Evolutionary conservation across 2,113 vertebrate species (phyloP), one percentile per base, ranked within the genome.

Genomic region (Pterocles burchelli): DNA sequence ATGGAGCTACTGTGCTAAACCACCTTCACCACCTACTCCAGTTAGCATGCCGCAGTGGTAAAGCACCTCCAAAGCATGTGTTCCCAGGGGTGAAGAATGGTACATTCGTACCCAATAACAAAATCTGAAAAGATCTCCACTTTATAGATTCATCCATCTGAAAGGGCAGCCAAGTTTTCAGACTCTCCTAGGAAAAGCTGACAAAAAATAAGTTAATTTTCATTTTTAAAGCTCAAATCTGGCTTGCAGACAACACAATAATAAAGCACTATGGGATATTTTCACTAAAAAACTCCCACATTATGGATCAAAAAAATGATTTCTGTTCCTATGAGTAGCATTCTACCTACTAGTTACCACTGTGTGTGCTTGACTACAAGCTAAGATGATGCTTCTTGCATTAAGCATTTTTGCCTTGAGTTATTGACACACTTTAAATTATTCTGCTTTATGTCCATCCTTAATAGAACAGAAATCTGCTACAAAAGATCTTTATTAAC

Each of bases 361-460:
- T 94, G 54, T 68, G 6, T 62, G 38, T 66, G 52, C 29, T 88
- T 96, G 83, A 66, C 77, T 95, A 85, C 28, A 66, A 92, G 92
- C 91, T 96, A 96, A 91, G 85, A 81, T 71, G 55, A 57, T 71
- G 54, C 20, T 89, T 94, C 90, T 92, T 92, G 25, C 74, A 89
- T 95, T 97, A 97, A 95, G 81, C 46, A 94, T 90, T 96, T 97
- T 97, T 97, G 96, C 95, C 96, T 96, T 95, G 92, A 97, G 92
- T 98, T 97, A 97, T 97, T 98, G 97, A 97, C 95, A 96, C 61
- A 90, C 97, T 97, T 97, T 96, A 98, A 97, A 96, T 98, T 97
- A 97, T 96, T 96, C 96, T 96, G 71, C 80, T 97, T 98, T 96
- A 96, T 97, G 96, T 97, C 94, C 88, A 77, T 73, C 78, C 93